These are phyloP conservation scores for Dasyurus viverrinus DNA, from an alignment of 2,113 vertebrate species.

Conservation along the genomic window DNA sequence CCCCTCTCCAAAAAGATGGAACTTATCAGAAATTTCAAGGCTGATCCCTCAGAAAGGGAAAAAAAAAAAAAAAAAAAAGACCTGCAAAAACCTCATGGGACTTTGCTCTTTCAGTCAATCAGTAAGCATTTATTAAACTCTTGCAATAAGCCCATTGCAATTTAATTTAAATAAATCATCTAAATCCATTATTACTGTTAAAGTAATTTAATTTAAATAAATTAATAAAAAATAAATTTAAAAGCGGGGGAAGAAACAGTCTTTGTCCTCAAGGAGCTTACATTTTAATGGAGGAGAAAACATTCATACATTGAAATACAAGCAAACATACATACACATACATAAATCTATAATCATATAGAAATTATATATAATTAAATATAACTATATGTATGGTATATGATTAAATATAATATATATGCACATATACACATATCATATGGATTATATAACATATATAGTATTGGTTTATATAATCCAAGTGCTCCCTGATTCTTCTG, in stretches of 20 bases:
- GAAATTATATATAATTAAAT: too few species aligned
- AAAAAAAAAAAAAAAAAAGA: slow-evolving; percentile 50
- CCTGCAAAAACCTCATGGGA: slow-evolving; percentile 36
- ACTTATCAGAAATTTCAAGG: slow-evolving; percentile 45
- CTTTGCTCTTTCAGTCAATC: not conserved
- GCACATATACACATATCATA: too few species aligned
- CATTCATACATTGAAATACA: not conserved
- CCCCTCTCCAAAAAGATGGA: slow-evolving; percentile 51
- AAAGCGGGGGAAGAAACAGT: not conserved
- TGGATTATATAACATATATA: too few species aligned
- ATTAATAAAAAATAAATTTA: too few species aligned
- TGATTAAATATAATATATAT: not conserved
- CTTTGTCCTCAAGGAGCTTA: not conserved
- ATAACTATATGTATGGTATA: not conserved
- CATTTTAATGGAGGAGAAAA: not conserved
- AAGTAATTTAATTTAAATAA: too few species aligned
- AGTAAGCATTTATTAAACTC: not conserved
- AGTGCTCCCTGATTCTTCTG: not conserved
- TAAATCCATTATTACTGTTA: too few species aligned
- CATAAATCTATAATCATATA: not conserved
- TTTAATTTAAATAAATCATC: too few species aligned
- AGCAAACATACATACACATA: not conserved
- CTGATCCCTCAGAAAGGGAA: slow-evolving; percentile 48
- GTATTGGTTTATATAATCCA: not conserved
- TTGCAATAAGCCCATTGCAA: not conserved